phyloP scores from a whole-genome alignment of 2,113 vertebrate genomes.

The Petrocephalus microphthalmus region DNA sequence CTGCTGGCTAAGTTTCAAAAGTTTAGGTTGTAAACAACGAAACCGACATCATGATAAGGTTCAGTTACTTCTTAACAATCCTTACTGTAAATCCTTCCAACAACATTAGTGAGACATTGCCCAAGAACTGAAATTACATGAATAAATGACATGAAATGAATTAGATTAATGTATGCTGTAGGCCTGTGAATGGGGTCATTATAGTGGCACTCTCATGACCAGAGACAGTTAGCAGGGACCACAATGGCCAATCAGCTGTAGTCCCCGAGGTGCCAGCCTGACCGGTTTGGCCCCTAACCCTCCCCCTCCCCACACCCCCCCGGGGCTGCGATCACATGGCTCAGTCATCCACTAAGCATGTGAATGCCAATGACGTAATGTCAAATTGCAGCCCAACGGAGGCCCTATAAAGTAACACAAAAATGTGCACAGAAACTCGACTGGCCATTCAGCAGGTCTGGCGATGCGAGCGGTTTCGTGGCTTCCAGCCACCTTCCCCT shows the following conservation, averaged over 20 bases:
- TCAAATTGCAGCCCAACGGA: neutral
- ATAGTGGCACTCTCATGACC: neutral
- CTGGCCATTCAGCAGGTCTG: neutral
- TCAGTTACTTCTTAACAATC: neutral
- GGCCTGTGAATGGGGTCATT: no score
- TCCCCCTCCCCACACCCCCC: neutral
- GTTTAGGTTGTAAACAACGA: neutral
- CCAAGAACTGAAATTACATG: neutral
- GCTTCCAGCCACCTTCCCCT: neutral
- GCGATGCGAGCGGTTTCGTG: neutral
- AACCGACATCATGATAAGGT: neutral
- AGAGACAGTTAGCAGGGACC: neutral
- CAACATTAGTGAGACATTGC: neutral
- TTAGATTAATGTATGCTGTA: neutral
- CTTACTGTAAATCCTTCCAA: neutral
- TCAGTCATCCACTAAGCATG: constrained; percentile 1
- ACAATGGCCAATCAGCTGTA: neutral
- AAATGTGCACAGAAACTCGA: neutral
- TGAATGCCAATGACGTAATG: neutral
- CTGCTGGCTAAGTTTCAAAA: neutral
- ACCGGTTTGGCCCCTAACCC: neutral
- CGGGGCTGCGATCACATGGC: neutral
- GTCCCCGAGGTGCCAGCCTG: neutral
- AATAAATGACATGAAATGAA: neutral
- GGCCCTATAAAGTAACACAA: neutral